Percentiles rank a stretch among this genome's conserved stretches.
phyloP scores from a whole-genome alignment of 1,140 invertebrate species.

The Calephelis virginiensis region DNA sequence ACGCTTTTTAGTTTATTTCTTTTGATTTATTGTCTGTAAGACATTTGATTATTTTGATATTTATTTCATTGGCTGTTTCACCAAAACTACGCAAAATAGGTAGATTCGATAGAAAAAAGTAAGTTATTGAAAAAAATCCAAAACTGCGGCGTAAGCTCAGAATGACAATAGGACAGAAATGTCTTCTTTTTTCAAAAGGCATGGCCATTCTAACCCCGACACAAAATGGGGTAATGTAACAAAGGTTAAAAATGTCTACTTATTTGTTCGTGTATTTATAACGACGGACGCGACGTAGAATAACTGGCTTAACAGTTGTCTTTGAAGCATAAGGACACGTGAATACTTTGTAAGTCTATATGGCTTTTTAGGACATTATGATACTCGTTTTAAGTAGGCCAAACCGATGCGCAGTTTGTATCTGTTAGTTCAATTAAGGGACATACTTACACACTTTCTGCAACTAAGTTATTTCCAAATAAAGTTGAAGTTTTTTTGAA shows the following conservation, averaged over 20 bases:
- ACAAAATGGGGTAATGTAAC: slow-evolving; percentile 5
- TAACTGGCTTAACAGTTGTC: slow-evolving; percentile 8
- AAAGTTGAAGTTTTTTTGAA: no score
- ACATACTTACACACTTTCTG: no score
- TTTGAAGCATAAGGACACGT: neutral
- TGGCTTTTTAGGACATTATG: neutral
- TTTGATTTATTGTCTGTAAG: no score
- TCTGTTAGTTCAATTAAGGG: no score
- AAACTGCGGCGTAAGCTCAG: no score
- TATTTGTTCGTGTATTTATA: slow-evolving; percentile 4
- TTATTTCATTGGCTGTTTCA: no score
- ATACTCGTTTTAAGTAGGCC: neutral
- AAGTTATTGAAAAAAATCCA: no score
- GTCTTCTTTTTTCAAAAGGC: neutral
- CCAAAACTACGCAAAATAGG: no score
- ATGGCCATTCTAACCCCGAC: neutral
- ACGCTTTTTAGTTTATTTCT: no score
- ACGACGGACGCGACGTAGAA: neutral
- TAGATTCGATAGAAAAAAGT: no score
- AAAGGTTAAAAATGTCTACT: slow-evolving; percentile 13
- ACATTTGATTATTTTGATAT: no score
- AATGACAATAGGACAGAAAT: neutral
- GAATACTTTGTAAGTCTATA: neutral
- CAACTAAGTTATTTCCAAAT: no score
- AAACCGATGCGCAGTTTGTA: neutral